Evolutionary conservation across 92 coral and sea anemone genomes (phyloP), one percentile per base, ranked within the genome.

Genomic region (Meandrina meandrites): DNA sequence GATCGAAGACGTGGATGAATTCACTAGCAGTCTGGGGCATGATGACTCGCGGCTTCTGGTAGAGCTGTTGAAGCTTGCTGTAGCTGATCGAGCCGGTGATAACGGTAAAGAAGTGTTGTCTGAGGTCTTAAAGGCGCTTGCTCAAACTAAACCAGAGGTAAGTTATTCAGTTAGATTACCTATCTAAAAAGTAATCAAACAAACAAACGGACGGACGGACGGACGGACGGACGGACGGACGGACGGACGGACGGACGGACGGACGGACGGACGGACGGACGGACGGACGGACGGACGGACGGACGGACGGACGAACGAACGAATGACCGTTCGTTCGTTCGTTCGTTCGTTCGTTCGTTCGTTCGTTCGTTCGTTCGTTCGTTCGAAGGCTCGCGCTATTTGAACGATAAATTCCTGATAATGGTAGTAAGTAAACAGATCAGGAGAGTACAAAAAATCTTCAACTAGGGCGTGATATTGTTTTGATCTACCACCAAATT

Each of bases 31-130:
- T 34, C 90, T 97, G 58, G 98, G 93, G 30, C 92, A 87, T 14
- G 96, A 95, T 75, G 99, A 97, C 81, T 95, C 99, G 17, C 92
- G 98, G 89, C 78, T 97, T 74, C 84, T 97, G 21, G 99, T 97
- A 34, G 98, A 97, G 88, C 88, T 97, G 32, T 86, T 97, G 45
- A 97, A 95, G 88, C 89, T 97, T 42, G 99, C 99, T 69, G 98
- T 97, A 4, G 98, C 99, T 28, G 93, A 88, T 83, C 88, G 99
- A 75, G 94, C 99, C n/a, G 98, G 98, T 70, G 97, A 95, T 50
- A 86, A 80, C 57, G 99, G 99, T 18, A 92, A 87, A 53, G 96
- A 95, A 12, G 96, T 94, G 48, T 67, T 97, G 76, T 95, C 99
- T 24, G 87, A 88, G 30, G 98, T 97, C 21, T 87, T 97, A 35